Evolutionary conservation across 2,113 vertebrate genomes (phyloP), one percentile per base, ranked within the genome.

Genomic region (Taxidea taxus): DNA sequence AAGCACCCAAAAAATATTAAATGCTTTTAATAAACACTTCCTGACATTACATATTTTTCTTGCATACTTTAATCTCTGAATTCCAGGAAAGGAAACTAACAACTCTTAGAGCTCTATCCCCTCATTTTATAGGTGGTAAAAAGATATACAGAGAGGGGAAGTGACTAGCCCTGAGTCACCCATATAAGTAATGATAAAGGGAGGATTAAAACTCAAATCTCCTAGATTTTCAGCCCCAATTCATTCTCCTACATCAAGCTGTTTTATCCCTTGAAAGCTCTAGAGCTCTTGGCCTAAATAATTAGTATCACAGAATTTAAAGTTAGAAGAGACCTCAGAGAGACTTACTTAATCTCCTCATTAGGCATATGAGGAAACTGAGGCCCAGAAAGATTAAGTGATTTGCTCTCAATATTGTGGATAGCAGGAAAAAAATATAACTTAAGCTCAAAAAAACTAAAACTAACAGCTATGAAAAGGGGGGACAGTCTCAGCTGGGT

Each of bases 301-400:
- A 98, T 98, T 94, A 97, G 87, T 87, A 97, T 44, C 44, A 84
- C 2, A 89, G 42, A 91, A 96, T 84, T 90, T 87, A 95, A 93
- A 94, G 84, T 90, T 92, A 77, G 60, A 87, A 95, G 74, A 60
- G 47, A 70, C 47, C 66, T 97, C 72, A 64, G 42, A 81, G 56
- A 93, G 66, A 86, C 78, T 81, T 87, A 90, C 16, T 62, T 96
- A 97, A 97, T 93, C 94, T 37, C 68, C 37, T 97, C 97, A 96
- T 96, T 98, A 98, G 74, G 47, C 78, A 97, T 62, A 77, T 51
- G 44, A 97, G 95, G 95, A 98, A 97, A 98, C 90, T 96, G 96
- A 97, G 98, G 96, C 92, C 94, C 97, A 96, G 37, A 81, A 97
- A 98, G 96, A 98, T 96, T 97, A 97, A 97, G 80, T 84, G 90